Base-by-base conservation (phyloP, 2,888 invertebrate species). In the Acanthosoma haemorrhoidale region DNA sequence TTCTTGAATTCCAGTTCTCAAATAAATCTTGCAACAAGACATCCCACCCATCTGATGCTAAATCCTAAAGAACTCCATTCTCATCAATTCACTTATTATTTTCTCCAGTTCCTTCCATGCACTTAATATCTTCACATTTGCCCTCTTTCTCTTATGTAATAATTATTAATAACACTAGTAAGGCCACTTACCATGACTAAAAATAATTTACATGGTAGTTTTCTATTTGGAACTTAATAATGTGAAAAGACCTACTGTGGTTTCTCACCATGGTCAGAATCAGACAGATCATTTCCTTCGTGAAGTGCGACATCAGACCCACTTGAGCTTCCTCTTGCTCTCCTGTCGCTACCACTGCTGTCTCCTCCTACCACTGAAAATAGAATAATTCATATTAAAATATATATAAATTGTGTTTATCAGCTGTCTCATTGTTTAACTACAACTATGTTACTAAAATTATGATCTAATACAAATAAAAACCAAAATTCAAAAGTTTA, bases 231-330 rank as follows among this genome's bases (percentile, higher is more conserved):
- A n/a, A n/a, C n/a, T 32, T 59, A 32, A n/a, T 32, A 32, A 59
- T 11, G 16, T 29, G 34, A 15, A 32, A 59, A 59, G 59, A 59
- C 59, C 32, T 59, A 59, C 59, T 59, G 34, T 36, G 69, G 38
- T 67, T 66, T 68, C 74, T 74, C 72, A 73, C 73, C 73, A 60
- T 73, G 74, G 66, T 74, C 75, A 36, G 74, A 74, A 69, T 75
- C 75, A 21, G 75, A 75, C 32, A 75, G 74, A 51, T 86, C 86
- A 58, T 84, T 84, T 70, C 86, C 86, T 79, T 86, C 86, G 78
- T 86, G 86, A 72, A 86, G 80, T 71, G 86, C 86, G 71, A 86
- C 82, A 77, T 87, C 86, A 36, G 86, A 86, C 68, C 85, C 86
- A 77, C 86, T 86, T 72, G 86, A 86, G 76, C 85, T 86, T 75